Conservation (phyloP, 1,140 invertebrate species). For the Drosophila lacteicornis region DNA sequence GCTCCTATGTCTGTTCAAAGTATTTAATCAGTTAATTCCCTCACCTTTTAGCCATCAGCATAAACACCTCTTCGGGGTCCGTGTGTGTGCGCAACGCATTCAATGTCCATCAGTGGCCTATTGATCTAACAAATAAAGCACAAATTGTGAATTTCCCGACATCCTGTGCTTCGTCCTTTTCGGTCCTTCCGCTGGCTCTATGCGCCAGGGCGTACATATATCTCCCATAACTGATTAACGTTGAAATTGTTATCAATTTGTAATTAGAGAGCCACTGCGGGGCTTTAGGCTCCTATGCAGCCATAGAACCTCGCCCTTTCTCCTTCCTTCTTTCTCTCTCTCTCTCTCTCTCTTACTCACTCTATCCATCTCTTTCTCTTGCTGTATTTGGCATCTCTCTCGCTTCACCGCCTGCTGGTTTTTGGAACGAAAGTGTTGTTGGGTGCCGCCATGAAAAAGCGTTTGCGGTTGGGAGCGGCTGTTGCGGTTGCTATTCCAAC, state of each 20-base stretch:
- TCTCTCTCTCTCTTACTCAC: background rate
- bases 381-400: background rate
- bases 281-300: conserved; percentile 13
- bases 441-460: conserved; percentile 52
- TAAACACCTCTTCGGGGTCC: background rate
- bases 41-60: background rate
- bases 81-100: background rate
- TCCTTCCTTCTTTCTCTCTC: background rate
- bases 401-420: conserved; percentile 11
- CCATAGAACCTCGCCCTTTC: background rate
- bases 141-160: conserved; percentile 70
- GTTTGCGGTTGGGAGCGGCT: conserved; percentile 57
- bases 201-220: conserved; percentile 11
- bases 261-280: conserved; percentile 56
- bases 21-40: background rate
- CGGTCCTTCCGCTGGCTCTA: background rate
- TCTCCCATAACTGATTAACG: conserved; percentile 73
- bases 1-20: too few species aligned
- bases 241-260: conserved; percentile 78
- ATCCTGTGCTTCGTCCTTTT: conserved; percentile 7
- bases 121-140: conserved; percentile 59
- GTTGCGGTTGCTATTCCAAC: conserved; percentile 50
- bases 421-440: conserved; percentile 38
- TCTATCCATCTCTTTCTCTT: background rate
- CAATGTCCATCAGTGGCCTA: conserved; percentile 25